Percentiles rank a stretch among this genome's conserved stretches.
Conservation (phyloP, 2,888 invertebrate species). For the Tinea trinotella region DNA sequence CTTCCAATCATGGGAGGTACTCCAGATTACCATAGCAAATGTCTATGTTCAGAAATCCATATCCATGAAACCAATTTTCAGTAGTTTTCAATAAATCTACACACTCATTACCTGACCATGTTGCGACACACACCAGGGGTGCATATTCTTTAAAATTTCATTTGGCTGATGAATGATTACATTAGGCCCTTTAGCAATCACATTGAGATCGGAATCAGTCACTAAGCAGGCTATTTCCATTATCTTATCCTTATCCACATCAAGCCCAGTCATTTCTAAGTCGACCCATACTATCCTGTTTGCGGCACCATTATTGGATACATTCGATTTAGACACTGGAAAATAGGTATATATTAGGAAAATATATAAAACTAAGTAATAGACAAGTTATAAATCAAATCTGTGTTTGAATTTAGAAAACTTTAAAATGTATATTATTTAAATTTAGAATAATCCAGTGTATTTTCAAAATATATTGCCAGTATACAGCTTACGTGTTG, state of each 20-base stretch:
- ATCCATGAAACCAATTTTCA: no score
- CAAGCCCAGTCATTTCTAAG: conserved; percentile 92
- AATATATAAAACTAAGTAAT: no score
- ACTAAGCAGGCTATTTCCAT: conserved; percentile 92
- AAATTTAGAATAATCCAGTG: no score
- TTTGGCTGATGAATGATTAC: conserved; percentile 85
- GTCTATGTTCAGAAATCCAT: no score
- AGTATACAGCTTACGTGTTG: not conserved
- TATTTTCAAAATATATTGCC: no score
- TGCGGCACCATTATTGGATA: conserved; percentile 29
- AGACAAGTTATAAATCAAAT: no score
- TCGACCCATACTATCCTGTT: conserved; percentile 81
- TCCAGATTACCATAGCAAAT: no score
- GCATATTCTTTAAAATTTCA: conserved; percentile 81
- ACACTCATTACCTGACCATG: conserved; percentile 82
- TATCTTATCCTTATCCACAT: conserved; percentile 82
- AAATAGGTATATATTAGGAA: no score
- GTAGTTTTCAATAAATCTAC: no score
- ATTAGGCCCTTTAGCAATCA: conserved; percentile 82
- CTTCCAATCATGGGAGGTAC: no score
- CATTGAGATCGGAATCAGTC: conserved; percentile 84
- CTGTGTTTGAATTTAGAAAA: no score
- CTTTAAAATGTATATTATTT: no score
- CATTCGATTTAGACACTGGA: not conserved
- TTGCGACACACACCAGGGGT: conserved; percentile 85